These are phyloP conservation scores for Drosophila micromelanica DNA, from an alignment of 1,140 invertebrate species.

Conservation along the genomic window DNA sequence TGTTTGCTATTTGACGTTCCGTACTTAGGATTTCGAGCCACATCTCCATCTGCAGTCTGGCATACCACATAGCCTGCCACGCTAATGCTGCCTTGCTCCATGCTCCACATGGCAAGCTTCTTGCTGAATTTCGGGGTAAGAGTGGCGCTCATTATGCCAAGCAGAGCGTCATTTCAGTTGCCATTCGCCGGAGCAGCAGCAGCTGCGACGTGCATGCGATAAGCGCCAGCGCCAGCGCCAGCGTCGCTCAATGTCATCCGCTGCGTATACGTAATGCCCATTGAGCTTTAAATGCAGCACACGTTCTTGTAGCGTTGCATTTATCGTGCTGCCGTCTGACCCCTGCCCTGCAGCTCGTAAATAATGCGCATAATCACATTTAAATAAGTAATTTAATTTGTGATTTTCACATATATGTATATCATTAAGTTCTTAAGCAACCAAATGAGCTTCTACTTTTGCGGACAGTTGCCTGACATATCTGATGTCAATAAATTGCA, in stretches of 20 bases:
- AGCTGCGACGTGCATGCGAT: conserved; percentile 75
- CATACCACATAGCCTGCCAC: conserved; percentile 17
- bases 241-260: conserved; percentile 67
- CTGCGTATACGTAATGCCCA: conserved; percentile 71
- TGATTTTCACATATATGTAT: conserved; percentile 73
- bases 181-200: conserved; percentile 51
- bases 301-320: conserved; percentile 72
- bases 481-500: conserved; percentile 6
- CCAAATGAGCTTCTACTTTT: neutral
- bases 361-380: conserved; percentile 80
- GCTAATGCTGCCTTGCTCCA: conserved; percentile 45
- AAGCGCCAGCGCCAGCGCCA: conserved; percentile 66
- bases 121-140: conserved; percentile 15
- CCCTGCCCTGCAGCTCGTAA: conserved; percentile 53
- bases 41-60: conserved; percentile 23
- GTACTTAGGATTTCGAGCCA: conserved; percentile 57
- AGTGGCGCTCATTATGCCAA: conserved; percentile 72
- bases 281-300: conserved; percentile 63
- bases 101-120: conserved; percentile 15
- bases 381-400: conserved; percentile 82
- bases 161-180: conserved; percentile 59
- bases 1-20: conserved; percentile 77
- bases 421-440: conserved; percentile 63
- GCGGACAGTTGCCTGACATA: neutral
- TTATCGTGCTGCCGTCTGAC: conserved; percentile 48